Evolutionary conservation across 2,888 invertebrate species (phyloP), one percentile per base, ranked within the genome.

Genomic region (Acrocera orbiculus): DNA sequence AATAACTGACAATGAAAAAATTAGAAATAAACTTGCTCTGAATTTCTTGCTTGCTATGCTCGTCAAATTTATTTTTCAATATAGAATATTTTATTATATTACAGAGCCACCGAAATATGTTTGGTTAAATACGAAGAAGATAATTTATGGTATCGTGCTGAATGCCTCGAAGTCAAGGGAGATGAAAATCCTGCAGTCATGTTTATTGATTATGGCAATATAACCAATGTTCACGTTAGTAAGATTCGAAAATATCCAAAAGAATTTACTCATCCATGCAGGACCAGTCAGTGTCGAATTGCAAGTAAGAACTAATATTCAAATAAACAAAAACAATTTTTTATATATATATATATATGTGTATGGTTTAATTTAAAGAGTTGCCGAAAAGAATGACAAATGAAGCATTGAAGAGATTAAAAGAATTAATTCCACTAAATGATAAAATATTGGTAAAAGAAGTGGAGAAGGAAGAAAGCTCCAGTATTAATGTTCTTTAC

Each of bases 191-290:
- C 58, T 0, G 48, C 52, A 16, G 52, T 59, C 25, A 35, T 48
- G 5, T 59, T 59, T 28, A 40, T 58, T 11, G 59, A 59, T 34
- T 58, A 52, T 38, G 59, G 59, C 0, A 56, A 54, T 20, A 46
- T 56, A 15, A 38, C 41, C 1, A 38, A 46, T 5, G 44, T 49
- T 2, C 43, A 46, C 27, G 46, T 59, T 0, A 35, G 47, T 3
- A 40, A 52, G 11, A 58, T 59, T 32, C 48, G 50, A 1, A 49
- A 46, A 16, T 57, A 56, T 46, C 58, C 59, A 3, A 41, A 47
- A 16, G 50, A 54, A 27, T 55, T 58, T 35, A 47, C 19, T 4
- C 8, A 32, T 25, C 56, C 56, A 1, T 43, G 53, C 20, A 34
- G 50, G 36, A 56, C 58, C 5, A 40, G 42, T 8, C 49, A 51